Conservation (phyloP, 2,797 vertebrate genomes). For the Oryzias sinensis region DNA sequence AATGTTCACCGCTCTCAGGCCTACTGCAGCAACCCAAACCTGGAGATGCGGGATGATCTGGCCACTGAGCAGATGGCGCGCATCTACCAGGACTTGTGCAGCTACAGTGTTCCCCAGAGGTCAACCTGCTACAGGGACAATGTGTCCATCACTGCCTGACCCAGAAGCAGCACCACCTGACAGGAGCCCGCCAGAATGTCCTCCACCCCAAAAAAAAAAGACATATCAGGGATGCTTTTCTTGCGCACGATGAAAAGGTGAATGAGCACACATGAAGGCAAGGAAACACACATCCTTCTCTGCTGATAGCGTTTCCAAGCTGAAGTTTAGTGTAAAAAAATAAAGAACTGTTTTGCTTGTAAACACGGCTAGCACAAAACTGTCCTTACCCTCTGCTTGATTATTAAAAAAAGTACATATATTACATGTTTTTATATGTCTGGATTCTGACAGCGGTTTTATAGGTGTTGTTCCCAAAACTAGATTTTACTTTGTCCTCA, state of each 20-base stretch:
- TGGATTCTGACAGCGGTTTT: constrained; percentile 4
- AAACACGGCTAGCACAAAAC: constrained; percentile 5
- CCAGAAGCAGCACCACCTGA: constrained; percentile 18
- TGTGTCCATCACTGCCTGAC: constrained; percentile 83
- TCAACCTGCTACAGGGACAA: constrained; percentile 78
- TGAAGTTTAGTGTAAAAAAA: constrained; percentile 4
- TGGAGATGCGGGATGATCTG: constrained; percentile 78
- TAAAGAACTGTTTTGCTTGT: constrained; percentile 1
- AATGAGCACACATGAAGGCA: background rate
- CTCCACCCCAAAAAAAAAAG: constrained; percentile 7
- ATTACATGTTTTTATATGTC: constrained; percentile 1
- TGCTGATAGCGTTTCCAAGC: constrained; percentile 13
- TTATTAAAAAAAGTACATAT: constrained; percentile 1
- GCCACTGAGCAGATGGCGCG: constrained; percentile 86
- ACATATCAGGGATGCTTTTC: constrained; percentile 16
- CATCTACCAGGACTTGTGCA: constrained; percentile 91
- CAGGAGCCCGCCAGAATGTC: constrained; percentile 13
- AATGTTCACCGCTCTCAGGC: constrained; percentile 73
- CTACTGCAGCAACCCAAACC: constrained; percentile 68
- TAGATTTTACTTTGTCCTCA: constrained; percentile 14
- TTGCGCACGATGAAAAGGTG: constrained; percentile 1
- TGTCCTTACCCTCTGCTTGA: constrained; percentile 17
- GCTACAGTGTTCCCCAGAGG: constrained; percentile 74
- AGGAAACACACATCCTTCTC: constrained; percentile 1
- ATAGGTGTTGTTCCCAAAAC: constrained; percentile 40